Evolutionary conservation across 2,797 vertebrate species (phyloP), one percentile per base, ranked within the genome.

Genomic region (Chelonia mydas): DNA sequence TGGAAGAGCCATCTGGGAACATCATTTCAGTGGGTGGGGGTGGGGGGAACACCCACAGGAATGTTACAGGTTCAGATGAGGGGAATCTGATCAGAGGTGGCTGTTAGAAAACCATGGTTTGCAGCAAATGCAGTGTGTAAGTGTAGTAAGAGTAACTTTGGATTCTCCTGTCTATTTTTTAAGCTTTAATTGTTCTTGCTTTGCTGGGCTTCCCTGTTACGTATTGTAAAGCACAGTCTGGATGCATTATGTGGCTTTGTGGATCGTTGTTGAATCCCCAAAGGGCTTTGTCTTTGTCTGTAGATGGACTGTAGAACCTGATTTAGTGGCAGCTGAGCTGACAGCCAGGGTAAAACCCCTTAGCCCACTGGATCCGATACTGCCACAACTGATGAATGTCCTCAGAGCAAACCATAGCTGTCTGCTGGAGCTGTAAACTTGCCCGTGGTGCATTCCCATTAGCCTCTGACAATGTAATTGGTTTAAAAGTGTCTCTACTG

Each of bases 221-320:
- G 72, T 5, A 15, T 28, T 76, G 72, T 27, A 45, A 47, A 76
- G 72, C 72, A 41, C 68, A 27, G 41, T 12, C 23, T 47, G 72
- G 41, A n/a, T 68, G 61, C 61, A 9, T 37, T 17, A 21, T 65
- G 16, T 37, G 61, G 33, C 61, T 8, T 65, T n/a, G 33, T 65
- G 27, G 74, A 21, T 17, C 9, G 27, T 31, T 12, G 16, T 25
- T 49, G 41, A 49, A 5, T 6, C 49, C 77, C 77, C 11, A 23
- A 4, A 1, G 51, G 11, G 11, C 33, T 37, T 3, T 6, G 6
- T n/a, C 28, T 50, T 41, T 41, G 41, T 41, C 41, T 41, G 41
- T 0, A 11, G 0, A 23, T n/a, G 72, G 54, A 84, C n/a, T 80
- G 0, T 0, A n/a, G 49, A 65, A 1, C 19, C n/a, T 74, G 23